Evolutionary conservation across 2,113 vertebrate species (phyloP).

Genomic region (Sorex araneus): DNA sequence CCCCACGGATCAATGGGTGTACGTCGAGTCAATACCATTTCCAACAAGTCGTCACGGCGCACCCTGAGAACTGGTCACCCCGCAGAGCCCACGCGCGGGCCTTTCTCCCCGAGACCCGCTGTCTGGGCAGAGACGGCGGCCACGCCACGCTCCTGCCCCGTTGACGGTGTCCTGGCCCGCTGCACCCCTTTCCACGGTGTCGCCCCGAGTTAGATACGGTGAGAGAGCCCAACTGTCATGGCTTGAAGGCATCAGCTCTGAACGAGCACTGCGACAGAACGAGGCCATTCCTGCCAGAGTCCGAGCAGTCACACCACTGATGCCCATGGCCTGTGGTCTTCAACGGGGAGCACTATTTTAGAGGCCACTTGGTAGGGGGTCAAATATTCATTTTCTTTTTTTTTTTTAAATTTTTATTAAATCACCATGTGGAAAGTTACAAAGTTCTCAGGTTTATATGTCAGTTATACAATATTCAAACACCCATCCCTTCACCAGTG

Average conservation of each 20-base stretch:
- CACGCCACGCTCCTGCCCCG: no score
- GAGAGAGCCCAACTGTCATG: neutral
- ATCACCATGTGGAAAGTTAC: no score
- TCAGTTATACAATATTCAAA: no score
- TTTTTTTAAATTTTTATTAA: no score
- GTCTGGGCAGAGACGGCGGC: no score
- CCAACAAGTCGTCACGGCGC: neutral
- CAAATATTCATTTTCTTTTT: slow-evolving; percentile 7
- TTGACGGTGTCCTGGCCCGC: no score
- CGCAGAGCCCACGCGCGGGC: no score
- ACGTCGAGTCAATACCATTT: neutral
- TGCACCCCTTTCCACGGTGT: neutral
- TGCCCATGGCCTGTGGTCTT: neutral
- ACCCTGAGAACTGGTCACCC: no score
- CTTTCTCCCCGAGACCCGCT: no score
- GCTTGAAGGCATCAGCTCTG: neutral
- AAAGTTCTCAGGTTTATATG: no score
- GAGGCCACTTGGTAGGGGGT: neutral
- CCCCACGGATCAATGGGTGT: neutral
- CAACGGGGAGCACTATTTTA: neutral
- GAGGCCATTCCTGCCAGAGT: neutral
- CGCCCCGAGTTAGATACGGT: neutral
- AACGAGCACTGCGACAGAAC: accelerated
- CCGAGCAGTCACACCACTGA: no score
- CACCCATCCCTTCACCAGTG: no score